Evolutionary conservation across 2,797 vertebrate species (phyloP), one percentile per base, ranked within the genome.

Genomic region (Trachops cirrhosus): DNA sequence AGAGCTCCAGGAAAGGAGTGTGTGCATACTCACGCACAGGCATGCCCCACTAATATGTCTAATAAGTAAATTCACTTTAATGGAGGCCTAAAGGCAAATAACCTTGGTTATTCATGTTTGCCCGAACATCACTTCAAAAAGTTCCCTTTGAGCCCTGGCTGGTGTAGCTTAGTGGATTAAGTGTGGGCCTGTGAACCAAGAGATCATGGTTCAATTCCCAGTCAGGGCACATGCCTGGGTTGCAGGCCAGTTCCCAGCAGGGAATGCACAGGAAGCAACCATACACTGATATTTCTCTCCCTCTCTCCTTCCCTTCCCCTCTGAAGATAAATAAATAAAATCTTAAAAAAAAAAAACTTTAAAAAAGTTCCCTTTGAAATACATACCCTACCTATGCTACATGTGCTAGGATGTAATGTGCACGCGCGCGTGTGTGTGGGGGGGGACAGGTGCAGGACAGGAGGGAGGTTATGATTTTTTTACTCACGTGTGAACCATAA

Each of bases 401-500:
- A 26, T 11, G 9, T 59, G 22, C 21, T 82, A 18, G 34, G 39
- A 14, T 32, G 9, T 9, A 59, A 21, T 2, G 1, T 39, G 74
- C 44, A 1, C 4, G 22, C 6, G 2, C 12, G 5, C 67, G 18
- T 32, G 48, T 5, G 41, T 3, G 34, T 0, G 71, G 9, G 4
- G 14, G 0, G 0, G 6, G 15, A 32, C 11, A 22, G 68, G 21
- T 24, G 18, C 2, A 0, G 48, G 19, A 9, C 9, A 44, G 3
- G 19, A 0, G 62, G 5, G 57, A 14, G n/a, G 16, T 6, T 5
- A 21, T 8, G 5, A n/a, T 26, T 29, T 32, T 26, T 29, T 82
- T 90, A 99, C 99, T 99, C 97, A 99, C 99, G 19, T 99, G 99
- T 16, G 99, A 99, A 59, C 99, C 99, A 0, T 99, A 99, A 98